Percentiles rank a stretch among this genome's conserved stretches.
Conservation (phyloP, 2,797 vertebrate species). For the Cygnus olor region DNA sequence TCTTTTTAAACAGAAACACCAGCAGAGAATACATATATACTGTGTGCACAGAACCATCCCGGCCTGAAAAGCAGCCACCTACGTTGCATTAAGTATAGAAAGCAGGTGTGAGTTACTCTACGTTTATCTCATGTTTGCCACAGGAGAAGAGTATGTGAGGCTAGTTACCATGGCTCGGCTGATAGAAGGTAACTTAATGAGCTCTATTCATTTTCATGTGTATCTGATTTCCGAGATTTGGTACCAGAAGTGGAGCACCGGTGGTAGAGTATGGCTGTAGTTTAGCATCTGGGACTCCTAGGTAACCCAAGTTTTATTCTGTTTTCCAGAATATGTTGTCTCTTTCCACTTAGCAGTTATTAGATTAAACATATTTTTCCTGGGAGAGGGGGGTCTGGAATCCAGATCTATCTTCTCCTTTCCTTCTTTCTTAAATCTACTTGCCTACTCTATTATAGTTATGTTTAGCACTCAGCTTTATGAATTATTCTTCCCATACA, state of each 20-base stretch:
- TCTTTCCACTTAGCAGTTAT: neutral
- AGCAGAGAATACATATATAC: accelerated
- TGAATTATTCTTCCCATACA: neutral
- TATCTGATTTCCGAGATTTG: slow-evolving; percentile 54
- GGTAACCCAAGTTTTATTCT: neutral
- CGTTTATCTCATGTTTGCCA: neutral
- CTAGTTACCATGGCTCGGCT: slow-evolving; percentile 35
- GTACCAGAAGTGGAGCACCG: neutral
- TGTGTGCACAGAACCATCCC: neutral
- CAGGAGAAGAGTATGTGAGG: neutral
- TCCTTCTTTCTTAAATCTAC: neutral
- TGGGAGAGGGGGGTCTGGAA: neutral
- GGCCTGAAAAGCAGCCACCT: neutral
- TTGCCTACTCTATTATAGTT: neutral
- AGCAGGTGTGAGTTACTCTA: slow-evolving; percentile 33
- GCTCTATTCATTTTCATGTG: slow-evolving; percentile 20
- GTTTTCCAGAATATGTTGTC: neutral
- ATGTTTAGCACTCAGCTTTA: neutral
- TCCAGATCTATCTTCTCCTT: neutral
- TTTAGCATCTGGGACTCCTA: neutral
- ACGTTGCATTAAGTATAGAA: neutral
- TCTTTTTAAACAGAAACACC: neutral
- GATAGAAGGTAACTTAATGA: slow-evolving; percentile 56
- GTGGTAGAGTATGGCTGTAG: neutral
- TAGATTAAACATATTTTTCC: neutral